Percentiles rank a stretch among this genome's conserved stretches.
Evolutionary conservation across 1,140 invertebrate species (phyloP).

Genomic region (Liolophura sinensis): DNA sequence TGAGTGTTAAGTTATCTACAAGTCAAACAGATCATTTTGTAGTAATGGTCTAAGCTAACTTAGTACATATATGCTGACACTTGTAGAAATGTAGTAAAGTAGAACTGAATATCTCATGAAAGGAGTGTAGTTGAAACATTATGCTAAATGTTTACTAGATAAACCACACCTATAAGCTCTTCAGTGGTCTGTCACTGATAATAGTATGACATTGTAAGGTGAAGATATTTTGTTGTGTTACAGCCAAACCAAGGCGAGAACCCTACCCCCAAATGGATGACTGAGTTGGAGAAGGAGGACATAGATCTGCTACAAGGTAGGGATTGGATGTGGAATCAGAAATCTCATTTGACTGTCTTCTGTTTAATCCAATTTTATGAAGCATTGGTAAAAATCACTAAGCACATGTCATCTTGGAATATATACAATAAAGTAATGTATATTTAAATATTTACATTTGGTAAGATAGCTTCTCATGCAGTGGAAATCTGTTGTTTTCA

Average conservation of each 20-base stretch:
- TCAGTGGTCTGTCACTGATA: too few species aligned
- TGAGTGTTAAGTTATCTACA: too few species aligned
- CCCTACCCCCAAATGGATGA: conserved; percentile 55
- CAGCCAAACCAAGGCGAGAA: conserved; percentile 36
- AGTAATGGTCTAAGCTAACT: too few species aligned
- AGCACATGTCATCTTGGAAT: conserved; percentile 1
- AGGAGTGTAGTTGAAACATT: too few species aligned
- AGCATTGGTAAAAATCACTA: neutral
- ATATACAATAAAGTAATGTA: conserved; percentile 1
- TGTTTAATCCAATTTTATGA: too few species aligned
- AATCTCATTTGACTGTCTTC: too few species aligned
- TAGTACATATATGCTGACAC: too few species aligned
- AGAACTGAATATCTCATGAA: too few species aligned
- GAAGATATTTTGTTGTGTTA: conserved; percentile 43
- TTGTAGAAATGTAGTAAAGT: too few species aligned
- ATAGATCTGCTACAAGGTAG: conserved; percentile 73
- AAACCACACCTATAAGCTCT: too few species aligned
- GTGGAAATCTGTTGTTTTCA: conserved; percentile 47
- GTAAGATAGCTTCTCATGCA: neutral
- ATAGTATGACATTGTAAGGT: conserved; percentile 31
- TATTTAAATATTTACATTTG: neutral
- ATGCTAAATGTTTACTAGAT: too few species aligned
- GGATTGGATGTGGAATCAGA: neutral
- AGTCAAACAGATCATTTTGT: too few species aligned
- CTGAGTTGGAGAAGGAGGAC: conserved; percentile 66